Evolutionary conservation across 2,113 vertebrate genomes (phyloP).

Genomic region (Muntiacus reevesi): DNA sequence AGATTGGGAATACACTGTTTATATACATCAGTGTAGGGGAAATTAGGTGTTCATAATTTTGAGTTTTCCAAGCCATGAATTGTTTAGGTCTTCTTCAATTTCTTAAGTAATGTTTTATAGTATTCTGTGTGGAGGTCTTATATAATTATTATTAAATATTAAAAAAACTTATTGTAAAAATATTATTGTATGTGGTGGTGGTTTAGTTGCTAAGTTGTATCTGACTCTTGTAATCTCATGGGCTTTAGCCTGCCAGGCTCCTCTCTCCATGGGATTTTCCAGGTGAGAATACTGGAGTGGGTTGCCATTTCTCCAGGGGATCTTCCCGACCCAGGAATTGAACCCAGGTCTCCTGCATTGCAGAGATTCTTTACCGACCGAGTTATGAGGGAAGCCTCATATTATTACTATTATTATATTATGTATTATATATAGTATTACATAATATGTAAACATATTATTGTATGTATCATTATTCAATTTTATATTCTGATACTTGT

Average conservation of each 20-base stretch:
- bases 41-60: not conserved
- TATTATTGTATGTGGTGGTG: not conserved
- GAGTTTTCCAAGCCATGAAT: not conserved
- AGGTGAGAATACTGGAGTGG: not conserved
- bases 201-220: not conserved
- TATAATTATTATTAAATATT: not conserved
- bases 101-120: not conserved
- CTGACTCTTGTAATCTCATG: not conserved
- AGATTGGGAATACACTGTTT: not conserved
- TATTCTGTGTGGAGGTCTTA: not conserved
- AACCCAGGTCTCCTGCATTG: not conserved
- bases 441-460: not conserved
- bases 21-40: not conserved
- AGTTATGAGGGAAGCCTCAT: not conserved
- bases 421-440: not conserved
- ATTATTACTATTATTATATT: not conserved
- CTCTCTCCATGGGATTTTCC: not conserved
- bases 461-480: not conserved
- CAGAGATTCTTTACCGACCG: not conserved
- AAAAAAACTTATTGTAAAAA: not conserved
- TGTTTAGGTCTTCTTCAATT: not conserved
- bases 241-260: not conserved
- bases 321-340: not conserved
- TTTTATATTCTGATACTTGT: not conserved
- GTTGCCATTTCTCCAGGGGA: not conserved